A percentile compares a stretch with the other conserved stretches of the same genome.
Conservation (phyloP, 2,888 invertebrate genomes). For the Lordiphosa andalusiaca region DNA sequence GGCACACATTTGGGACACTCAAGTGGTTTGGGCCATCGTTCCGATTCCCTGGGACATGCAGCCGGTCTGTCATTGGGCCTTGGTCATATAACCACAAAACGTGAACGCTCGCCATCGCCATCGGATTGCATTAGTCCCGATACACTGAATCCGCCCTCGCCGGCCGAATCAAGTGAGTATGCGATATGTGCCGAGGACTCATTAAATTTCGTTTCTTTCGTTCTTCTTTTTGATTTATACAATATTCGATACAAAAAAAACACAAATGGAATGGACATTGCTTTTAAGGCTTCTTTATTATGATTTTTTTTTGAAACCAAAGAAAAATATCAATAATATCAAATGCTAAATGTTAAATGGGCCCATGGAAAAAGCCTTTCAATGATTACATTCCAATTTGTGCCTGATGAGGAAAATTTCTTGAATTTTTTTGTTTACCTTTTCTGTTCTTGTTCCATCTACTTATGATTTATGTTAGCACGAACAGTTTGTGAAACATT, state of each 20-base stretch:
- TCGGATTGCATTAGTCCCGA: slow-evolving; percentile 94
- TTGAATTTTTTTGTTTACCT: slow-evolving; percentile 12
- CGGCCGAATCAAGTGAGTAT: slow-evolving; percentile 93
- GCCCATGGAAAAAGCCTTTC: slow-evolving; percentile 11
- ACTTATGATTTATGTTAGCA: slow-evolving; percentile 66
- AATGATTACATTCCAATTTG: slow-evolving; percentile 74
- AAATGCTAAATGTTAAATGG: slow-evolving; percentile 80
- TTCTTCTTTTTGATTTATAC: slow-evolving; percentile 14
- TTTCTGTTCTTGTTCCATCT: slow-evolving; percentile 25
- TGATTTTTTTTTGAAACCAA: neutral
- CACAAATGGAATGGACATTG: slow-evolving; percentile 75
- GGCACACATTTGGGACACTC: slow-evolving; percentile 82
- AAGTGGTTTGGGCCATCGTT: slow-evolving; percentile 80
- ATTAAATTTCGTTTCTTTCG: slow-evolving; percentile 9
- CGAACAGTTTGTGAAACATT: slow-evolving; percentile 80
- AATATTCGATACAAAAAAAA: slow-evolving; percentile 17
- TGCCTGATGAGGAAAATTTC: slow-evolving; percentile 37
- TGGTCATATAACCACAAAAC: slow-evolving; percentile 87
- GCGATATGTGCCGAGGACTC: slow-evolving; percentile 1
- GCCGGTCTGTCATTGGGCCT: slow-evolving; percentile 83
- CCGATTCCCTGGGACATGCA: slow-evolving; percentile 81
- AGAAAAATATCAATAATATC: slow-evolving; percentile 43
- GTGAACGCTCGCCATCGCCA: slow-evolving; percentile 92
- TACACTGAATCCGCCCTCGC: slow-evolving; percentile 93
- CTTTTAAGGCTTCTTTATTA: slow-evolving; percentile 28